Percentiles rank a stretch among this genome's conserved stretches.
These are phyloP conservation scores for Garra rufa DNA, from an alignment of 2,113 vertebrate genomes.

Conservation along the genomic window DNA sequence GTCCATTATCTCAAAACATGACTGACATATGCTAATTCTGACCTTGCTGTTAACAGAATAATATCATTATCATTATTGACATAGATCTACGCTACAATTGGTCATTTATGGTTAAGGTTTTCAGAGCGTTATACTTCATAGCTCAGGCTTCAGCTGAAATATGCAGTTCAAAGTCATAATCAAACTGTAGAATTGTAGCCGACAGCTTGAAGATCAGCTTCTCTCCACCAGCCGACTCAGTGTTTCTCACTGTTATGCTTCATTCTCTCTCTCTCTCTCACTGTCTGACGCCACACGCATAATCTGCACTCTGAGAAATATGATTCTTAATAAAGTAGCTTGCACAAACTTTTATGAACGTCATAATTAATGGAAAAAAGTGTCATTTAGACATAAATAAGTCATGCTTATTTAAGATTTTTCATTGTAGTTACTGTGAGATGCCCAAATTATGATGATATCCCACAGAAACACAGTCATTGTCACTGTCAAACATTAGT, in stretches of 20 bases:
- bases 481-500: too few species aligned
- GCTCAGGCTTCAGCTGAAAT: constrained; percentile 37
- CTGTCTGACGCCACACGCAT: neutral
- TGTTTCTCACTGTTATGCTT: neutral
- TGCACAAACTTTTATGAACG: neutral
- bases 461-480: neutral
- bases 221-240: neutral
- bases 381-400: neutral
- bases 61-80: constrained; percentile 59
- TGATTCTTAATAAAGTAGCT: constrained; percentile 6
- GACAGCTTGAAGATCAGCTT: constrained; percentile 12
- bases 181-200: constrained; percentile 2
- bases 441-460: neutral
- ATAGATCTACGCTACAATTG: constrained; percentile 44
- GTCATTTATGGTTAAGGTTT: constrained; percentile 48
- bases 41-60: constrained; percentile 54
- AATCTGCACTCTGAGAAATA: constrained; percentile 13
- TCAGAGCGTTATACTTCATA: constrained; percentile 41
- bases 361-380: neutral
- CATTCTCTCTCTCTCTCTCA: neutral
- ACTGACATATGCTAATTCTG: constrained; percentile 62
- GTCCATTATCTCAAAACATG: constrained; percentile 55
- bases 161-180: constrained; percentile 1
- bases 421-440: neutral
- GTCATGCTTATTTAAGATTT: neutral